These are phyloP conservation scores for Thysanoteuthis rhombus DNA, from an alignment of 2,888 invertebrate species.

Conservation along the genomic window DNA sequence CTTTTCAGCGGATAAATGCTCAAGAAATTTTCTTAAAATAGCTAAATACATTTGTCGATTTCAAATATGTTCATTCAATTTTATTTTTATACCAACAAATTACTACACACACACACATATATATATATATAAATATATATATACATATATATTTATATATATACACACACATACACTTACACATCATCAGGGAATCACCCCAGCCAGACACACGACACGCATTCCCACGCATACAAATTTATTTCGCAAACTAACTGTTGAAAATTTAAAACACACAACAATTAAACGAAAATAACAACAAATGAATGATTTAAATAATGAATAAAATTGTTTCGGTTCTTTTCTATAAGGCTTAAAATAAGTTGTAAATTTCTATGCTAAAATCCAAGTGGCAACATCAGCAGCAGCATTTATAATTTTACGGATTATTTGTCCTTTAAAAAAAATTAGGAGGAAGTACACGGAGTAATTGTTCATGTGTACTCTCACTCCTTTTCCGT, in stretches of 20 bases:
- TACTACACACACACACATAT: too few species aligned
- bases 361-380: background rate
- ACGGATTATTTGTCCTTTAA: background rate
- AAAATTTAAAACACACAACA: background rate
- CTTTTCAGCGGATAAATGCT: too few species aligned
- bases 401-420: background rate
- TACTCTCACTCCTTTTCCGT: background rate
- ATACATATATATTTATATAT: background rate
- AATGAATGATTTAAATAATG: background rate
- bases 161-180: too few species aligned
- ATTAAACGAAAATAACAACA: background rate
- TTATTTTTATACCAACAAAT: background rate
- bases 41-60: too few species aligned
- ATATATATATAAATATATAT: too few species aligned
- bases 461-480: background rate
- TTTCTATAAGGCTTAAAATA: background rate
- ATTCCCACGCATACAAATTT: background rate
- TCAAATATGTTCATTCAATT: background rate
- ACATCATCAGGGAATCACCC: background rate
- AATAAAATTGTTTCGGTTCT: background rate
- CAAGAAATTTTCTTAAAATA: too few species aligned
- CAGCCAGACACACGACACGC: background rate
- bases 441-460: background rate
- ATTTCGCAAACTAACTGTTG: constrained; percentile 1
- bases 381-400: background rate